A percentile compares a stretch with the other conserved stretches of the same genome.
Evolutionary conservation across 1,140 invertebrate species (phyloP).

Genomic region (Drosophila kohkoa): DNA sequence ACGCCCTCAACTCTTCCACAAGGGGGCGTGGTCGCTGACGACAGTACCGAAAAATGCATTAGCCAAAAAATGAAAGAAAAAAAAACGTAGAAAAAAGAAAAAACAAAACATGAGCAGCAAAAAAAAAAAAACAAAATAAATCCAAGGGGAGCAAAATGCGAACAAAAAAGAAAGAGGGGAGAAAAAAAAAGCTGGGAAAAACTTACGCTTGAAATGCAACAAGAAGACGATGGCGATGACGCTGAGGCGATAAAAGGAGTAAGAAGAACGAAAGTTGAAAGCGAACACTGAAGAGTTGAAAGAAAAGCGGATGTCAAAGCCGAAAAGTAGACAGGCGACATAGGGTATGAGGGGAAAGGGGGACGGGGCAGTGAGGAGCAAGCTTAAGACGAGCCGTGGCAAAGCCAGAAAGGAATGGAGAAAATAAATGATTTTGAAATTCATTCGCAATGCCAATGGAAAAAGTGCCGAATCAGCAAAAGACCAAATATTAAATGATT

Average conservation of each 20-base stretch:
- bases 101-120: not conserved
- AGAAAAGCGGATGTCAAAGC: constrained; percentile 20
- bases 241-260: constrained; percentile 18
- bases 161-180: not conserved
- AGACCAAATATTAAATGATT: constrained; percentile 68
- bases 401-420: not conserved
- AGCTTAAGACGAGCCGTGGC: not conserved
- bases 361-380: not conserved
- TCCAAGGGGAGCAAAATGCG: not conserved
- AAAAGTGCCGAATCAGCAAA: constrained; percentile 65
- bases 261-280: constrained; percentile 4
- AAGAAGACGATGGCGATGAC: constrained; percentile 36
- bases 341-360: not conserved
- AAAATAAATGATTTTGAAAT: constrained; percentile 62
- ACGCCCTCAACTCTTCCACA: too few relatives aligned
- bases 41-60: constrained; percentile 49
- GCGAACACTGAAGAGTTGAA: not conserved
- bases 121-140: constrained; percentile 5
- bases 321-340: constrained; percentile 3
- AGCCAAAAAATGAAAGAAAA: constrained; percentile 24
- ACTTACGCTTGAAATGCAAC: constrained; percentile 43
- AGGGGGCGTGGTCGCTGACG: constrained; percentile 30
- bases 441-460: constrained; percentile 54
- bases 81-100: not conserved
- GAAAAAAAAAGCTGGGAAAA: constrained; percentile 20